Evolutionary conservation across 30 jellyfish, hydroid and myxozoan genomes (phyloP).

Genomic region (Aurelia coerulea): DNA sequence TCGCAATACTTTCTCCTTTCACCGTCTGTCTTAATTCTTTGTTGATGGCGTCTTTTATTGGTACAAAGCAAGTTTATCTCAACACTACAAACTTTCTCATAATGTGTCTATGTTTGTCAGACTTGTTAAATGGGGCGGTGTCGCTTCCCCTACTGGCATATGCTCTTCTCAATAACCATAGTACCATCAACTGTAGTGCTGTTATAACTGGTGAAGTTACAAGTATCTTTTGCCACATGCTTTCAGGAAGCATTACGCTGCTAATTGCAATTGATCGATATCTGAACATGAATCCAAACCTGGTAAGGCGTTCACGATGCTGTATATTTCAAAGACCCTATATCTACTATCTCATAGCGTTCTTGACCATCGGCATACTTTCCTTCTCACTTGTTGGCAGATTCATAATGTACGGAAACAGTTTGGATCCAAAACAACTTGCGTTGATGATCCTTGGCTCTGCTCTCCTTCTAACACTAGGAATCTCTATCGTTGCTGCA

Average conservation of each 20-base stretch:
- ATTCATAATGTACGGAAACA: no score
- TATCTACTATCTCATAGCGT: no score
- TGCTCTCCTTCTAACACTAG: no score
- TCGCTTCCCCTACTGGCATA: neutral
- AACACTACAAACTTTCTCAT: constrained; percentile 8
- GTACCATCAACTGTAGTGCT: neutral
- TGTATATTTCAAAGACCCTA: no score
- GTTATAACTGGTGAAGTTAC: neutral
- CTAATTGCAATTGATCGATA: constrained; percentile 42
- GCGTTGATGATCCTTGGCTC: no score
- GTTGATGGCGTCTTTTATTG: neutral
- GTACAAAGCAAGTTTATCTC: neutral
- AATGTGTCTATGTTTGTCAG: neutral
- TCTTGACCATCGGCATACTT: no score
- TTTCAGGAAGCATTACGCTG: neutral
- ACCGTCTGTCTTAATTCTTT: neutral
- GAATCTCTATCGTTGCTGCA: neutral
- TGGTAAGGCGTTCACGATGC: no score
- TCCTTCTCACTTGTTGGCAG: no score
- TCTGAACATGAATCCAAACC: constrained; percentile 25
- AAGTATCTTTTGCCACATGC: neutral
- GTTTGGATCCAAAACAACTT: no score
- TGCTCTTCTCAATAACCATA: neutral
- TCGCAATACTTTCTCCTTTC: no score
- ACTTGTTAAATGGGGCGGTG: neutral